Percentiles rank a stretch among this genome's conserved stretches.
These are phyloP conservation scores for Thyatira batis DNA, from an alignment of 2,888 invertebrate genomes.

Conservation along the genomic window DNA sequence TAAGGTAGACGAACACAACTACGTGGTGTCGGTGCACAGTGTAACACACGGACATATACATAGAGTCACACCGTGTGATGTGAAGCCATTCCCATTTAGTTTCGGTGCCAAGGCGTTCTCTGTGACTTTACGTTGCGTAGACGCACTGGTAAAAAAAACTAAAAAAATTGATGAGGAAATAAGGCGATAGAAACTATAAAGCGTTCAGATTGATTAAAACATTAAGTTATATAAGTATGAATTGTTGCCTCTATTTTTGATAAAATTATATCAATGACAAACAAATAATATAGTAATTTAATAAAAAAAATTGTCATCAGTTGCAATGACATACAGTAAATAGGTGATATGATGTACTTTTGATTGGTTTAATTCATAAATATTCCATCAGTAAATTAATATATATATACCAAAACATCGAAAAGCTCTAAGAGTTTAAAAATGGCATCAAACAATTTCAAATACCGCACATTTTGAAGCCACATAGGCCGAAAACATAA, in stretches of 20 bases:
- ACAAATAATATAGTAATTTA: too few species aligned
- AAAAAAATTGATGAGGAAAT: slow-evolving; percentile 21
- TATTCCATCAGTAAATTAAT: background rate
- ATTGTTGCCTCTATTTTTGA: background rate
- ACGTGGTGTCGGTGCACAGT: slow-evolving; percentile 3
- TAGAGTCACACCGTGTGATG: slow-evolving; percentile 58
- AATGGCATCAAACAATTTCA: slow-evolving; percentile 13
- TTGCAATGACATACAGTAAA: too few species aligned
- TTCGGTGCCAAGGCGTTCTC: slow-evolving; percentile 64
- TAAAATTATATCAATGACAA: too few species aligned
- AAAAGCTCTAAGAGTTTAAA: slow-evolving; percentile 10
- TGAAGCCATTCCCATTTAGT: slow-evolving; percentile 61
- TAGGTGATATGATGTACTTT: too few species aligned
- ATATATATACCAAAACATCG: slow-evolving; percentile 3
- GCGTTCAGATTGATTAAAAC: background rate
- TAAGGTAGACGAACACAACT: slow-evolving; percentile 1
- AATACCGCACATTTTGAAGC: slow-evolving; percentile 20
- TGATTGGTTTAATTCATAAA: background rate
- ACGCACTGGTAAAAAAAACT: slow-evolving; percentile 61
- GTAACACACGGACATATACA: slow-evolving; percentile 24
- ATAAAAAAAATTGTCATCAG: too few species aligned
- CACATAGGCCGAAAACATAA: slow-evolving; percentile 28
- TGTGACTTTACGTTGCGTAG: slow-evolving; percentile 75
- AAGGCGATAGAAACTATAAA: slow-evolving; percentile 2
- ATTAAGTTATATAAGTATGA: background rate